Conservation (phyloP, 2,797 vertebrate genomes). For the Serranus cabrilla region DNA sequence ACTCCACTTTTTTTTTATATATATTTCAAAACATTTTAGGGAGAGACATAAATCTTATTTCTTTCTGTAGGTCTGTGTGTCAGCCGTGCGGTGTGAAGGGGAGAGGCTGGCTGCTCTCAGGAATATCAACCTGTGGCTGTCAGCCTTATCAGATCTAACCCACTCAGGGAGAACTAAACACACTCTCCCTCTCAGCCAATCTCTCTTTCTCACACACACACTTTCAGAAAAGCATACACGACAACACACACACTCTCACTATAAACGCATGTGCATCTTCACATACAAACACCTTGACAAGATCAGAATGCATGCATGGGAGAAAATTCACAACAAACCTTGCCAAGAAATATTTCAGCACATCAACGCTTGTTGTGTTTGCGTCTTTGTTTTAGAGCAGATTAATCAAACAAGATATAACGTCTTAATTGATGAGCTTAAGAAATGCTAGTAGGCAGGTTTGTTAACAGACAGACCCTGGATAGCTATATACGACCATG, state of each 20-base stretch:
- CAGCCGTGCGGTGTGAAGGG: slow-evolving; percentile 73
- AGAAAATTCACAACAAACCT: slow-evolving; percentile 16
- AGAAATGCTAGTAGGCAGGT: neutral
- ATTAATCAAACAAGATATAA: neutral
- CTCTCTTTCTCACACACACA: slow-evolving; percentile 48
- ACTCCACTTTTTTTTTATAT: neutral
- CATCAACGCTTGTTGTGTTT: neutral
- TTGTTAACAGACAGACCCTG: too few relatives aligned
- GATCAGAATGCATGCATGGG: slow-evolving; percentile 24
- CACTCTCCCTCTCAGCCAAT: slow-evolving; percentile 50
- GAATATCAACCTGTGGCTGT: slow-evolving; percentile 82
- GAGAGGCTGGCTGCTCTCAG: slow-evolving; percentile 78
- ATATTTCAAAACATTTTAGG: slow-evolving; percentile 43
- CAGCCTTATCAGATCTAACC: slow-evolving; percentile 82
- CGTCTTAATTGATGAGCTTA: neutral
- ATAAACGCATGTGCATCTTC: slow-evolving; percentile 17
- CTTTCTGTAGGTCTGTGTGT: slow-evolving; percentile 60
- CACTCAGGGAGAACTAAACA: slow-evolving; percentile 78
- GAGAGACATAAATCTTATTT: slow-evolving; percentile 61
- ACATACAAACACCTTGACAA: slow-evolving; percentile 39
- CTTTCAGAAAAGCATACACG: neutral
- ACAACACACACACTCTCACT: slow-evolving; percentile 20
- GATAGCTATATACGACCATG: too few relatives aligned
- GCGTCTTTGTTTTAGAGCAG: neutral
- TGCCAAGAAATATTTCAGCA: neutral